A percentile compares a stretch with the other conserved stretches of the same genome.
These are phyloP conservation scores for Zophobas morio DNA, from an alignment of 1,140 invertebrate species.

Conservation along the genomic window DNA sequence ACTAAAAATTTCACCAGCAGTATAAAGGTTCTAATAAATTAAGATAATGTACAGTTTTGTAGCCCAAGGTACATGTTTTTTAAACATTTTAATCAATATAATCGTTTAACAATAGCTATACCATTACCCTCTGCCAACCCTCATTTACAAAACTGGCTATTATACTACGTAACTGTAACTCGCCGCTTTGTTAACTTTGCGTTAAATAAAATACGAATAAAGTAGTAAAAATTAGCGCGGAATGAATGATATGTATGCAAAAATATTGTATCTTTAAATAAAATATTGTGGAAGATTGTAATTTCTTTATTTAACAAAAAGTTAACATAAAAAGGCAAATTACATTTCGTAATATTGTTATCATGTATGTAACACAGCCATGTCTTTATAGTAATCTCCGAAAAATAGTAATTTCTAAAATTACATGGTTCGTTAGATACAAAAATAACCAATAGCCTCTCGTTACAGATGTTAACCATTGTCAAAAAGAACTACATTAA, in stretches of 20 bases:
- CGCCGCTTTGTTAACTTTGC: slow-evolving; percentile 55
- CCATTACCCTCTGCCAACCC: slow-evolving; percentile 63
- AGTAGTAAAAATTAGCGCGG: background rate
- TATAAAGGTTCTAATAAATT: slow-evolving; percentile 63
- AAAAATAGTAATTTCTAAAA: slow-evolving; percentile 46
- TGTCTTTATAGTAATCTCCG: slow-evolving; percentile 49
- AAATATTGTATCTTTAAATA: slow-evolving; percentile 35
- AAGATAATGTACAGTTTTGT: slow-evolving; percentile 63
- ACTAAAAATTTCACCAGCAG: slow-evolving; percentile 65
- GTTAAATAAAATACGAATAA: slow-evolving; percentile 45
- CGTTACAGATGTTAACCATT: slow-evolving; percentile 57
- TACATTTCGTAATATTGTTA: slow-evolving; percentile 56
- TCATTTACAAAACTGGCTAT: slow-evolving; percentile 63
- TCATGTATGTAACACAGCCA: slow-evolving; percentile 61
- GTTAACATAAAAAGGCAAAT: slow-evolving; percentile 55
- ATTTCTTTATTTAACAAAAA: slow-evolving; percentile 57
- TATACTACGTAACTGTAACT: slow-evolving; percentile 56
- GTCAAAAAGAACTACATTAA: slow-evolving; percentile 54
- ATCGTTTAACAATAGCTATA: slow-evolving; percentile 64
- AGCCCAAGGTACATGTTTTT: slow-evolving; percentile 63
- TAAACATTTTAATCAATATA: slow-evolving; percentile 61
- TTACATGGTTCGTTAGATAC: slow-evolving; percentile 61
- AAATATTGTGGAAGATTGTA: slow-evolving; percentile 40
- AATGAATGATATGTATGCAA: slow-evolving; percentile 31
- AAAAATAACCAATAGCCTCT: slow-evolving; percentile 59